Conservation (phyloP, 2,797 vertebrate species). For the Limosa lapponica region DNA sequence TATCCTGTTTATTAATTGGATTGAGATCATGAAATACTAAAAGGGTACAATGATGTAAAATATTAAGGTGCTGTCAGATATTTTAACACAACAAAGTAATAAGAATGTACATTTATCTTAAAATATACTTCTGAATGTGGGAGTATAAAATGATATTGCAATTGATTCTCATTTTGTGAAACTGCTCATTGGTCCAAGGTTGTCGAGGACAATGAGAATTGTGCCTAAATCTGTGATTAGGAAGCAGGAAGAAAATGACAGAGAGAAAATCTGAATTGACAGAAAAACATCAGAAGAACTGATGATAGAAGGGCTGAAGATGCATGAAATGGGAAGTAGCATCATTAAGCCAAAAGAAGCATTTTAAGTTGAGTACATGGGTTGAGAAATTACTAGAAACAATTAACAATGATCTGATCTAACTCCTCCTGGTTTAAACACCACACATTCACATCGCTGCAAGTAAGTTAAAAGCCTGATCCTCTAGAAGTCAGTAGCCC, state of each 20-base stretch:
- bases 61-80: not conserved
- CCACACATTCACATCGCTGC: not conserved
- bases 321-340: not conserved
- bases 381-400: not conserved
- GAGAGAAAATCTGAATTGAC: not conserved
- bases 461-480: not conserved
- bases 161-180: conserved; percentile 23
- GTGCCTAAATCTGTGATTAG: conserved; percentile 18
- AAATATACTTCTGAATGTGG: not conserved
- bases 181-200: not conserved
- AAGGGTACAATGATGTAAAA: not conserved
- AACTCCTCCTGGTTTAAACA: not conserved
- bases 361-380: not conserved
- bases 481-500: fast-evolving
- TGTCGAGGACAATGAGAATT: conserved; percentile 34
- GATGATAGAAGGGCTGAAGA: not conserved
- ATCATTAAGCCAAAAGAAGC: not conserved
- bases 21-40: not conserved
- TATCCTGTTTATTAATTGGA: not conserved
- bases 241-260: not conserved
- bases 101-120: conserved; percentile 7
- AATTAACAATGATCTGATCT: not conserved
- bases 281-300: not conserved
- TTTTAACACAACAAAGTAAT: not conserved
- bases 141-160: conserved; percentile 6